A percentile compares a stretch with the other conserved stretches of the same genome.
Conservation (phyloP, 1,140 invertebrate genomes). For the Tetramorium alpestre region DNA sequence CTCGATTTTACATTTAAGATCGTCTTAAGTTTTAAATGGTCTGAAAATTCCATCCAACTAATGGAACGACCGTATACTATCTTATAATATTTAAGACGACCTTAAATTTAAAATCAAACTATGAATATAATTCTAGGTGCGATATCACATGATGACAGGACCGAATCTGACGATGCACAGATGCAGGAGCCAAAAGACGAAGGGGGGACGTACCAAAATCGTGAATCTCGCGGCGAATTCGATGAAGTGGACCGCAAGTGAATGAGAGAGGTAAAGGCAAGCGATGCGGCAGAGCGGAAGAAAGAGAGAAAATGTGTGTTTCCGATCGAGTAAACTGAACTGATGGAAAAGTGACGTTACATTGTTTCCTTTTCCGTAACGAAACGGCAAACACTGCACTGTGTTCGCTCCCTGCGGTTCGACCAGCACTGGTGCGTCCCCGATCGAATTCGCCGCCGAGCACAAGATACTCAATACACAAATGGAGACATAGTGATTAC, state of each 20-base stretch:
- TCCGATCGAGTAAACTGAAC: neutral
- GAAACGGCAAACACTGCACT: neutral
- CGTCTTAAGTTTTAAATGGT: neutral
- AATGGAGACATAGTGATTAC: constrained; percentile 36
- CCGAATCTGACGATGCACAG: constrained; percentile 69
- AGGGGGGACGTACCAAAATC: constrained; percentile 18
- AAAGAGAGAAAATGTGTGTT: neutral
- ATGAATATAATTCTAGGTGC: neutral
- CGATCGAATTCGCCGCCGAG: constrained; percentile 33
- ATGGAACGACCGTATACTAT: neutral
- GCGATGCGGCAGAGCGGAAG: neutral
- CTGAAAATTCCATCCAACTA: neutral
- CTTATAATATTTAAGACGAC: neutral
- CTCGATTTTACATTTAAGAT: neutral
- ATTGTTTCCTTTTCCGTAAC: neutral
- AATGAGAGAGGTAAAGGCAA: neutral
- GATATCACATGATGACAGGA: constrained; percentile 68
- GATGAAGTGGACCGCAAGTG: constrained; percentile 1
- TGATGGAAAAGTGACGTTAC: neutral
- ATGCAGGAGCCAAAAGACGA: constrained; percentile 63
- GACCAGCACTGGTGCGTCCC: neutral
- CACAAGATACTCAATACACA: constrained; percentile 36
- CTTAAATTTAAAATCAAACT: neutral
- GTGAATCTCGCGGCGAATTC: constrained; percentile 29
- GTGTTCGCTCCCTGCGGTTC: neutral